These are phyloP conservation scores for Condylostylus longicornis DNA, from an alignment of 1,140 invertebrate genomes.

Conservation along the genomic window DNA sequence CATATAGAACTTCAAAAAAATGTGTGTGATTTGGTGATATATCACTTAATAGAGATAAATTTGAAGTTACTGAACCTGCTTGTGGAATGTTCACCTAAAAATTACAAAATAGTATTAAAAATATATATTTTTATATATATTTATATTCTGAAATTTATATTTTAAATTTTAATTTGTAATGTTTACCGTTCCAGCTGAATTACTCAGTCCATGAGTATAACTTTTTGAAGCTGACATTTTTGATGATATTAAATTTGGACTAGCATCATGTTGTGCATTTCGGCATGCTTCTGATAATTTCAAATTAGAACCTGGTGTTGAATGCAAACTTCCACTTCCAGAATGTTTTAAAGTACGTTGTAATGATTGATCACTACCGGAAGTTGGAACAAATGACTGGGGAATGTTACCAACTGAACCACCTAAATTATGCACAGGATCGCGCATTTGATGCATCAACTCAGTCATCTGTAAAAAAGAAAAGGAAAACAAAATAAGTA, in stretches of 20 bases:
- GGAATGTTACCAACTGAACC: conserved; percentile 31
- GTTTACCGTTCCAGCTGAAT: conserved; percentile 25
- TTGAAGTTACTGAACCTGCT: conserved; percentile 26
- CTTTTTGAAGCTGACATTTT: conserved; percentile 31
- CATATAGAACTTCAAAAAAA: conserved; percentile 75
- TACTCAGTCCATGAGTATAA: conserved; percentile 29
- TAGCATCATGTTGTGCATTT: conserved; percentile 26
- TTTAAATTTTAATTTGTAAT: background rate
- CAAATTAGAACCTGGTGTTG: conserved; percentile 27
- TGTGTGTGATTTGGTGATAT: conserved; percentile 70
- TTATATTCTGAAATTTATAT: background rate
- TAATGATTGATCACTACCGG: conserved; percentile 8
- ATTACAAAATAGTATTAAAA: background rate
- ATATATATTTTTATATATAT: background rate
- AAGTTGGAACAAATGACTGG: conserved; percentile 21
- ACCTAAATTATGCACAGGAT: conserved; percentile 28
- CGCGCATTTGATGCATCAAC: conserved; percentile 31
- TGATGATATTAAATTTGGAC: conserved; percentile 25
- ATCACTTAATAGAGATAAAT: conserved; percentile 50
- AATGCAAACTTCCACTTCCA: conserved; percentile 16
- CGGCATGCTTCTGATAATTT: conserved; percentile 27
- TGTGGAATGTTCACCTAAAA: conserved; percentile 23
- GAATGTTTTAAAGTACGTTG: conserved; percentile 12
- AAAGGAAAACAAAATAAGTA: background rate
- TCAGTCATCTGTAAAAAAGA: conserved; percentile 24